Conservation (phyloP, 1,140 invertebrate genomes). For the Zeugodacus cucurbitae region DNA sequence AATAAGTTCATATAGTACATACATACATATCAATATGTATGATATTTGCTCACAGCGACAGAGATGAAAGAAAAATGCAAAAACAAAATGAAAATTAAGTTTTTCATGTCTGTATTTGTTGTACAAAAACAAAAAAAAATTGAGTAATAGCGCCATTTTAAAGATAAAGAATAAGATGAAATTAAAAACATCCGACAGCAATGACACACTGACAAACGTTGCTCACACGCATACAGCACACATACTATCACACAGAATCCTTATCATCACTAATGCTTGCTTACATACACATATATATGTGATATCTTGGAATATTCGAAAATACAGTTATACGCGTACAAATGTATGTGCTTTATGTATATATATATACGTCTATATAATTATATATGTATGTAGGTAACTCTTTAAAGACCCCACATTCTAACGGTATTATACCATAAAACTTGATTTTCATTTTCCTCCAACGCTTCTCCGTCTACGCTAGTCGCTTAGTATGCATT, state of each 20-base stretch:
- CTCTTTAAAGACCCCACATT: neutral
- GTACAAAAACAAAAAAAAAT: neutral
- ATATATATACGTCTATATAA: neutral
- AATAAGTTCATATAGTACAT: neutral
- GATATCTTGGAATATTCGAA: neutral
- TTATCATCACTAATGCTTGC: neutral
- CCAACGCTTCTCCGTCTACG: neutral
- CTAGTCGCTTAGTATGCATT: neutral
- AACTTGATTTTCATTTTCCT: neutral
- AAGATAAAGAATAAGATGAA: neutral
- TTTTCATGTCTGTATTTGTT: neutral
- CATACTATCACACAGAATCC: neutral
- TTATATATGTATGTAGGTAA: neutral
- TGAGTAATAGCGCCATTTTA: neutral
- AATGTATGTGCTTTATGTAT: neutral
- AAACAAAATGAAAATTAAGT: neutral
- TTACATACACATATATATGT: too few species aligned
- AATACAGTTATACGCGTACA: neutral
- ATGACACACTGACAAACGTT: neutral
- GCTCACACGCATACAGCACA: neutral
- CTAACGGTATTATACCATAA: neutral
- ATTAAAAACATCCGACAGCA: neutral
- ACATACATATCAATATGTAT: too few species aligned
- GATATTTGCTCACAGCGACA: too few species aligned
- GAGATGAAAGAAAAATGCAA: neutral